Percentiles rank a stretch among this genome's conserved stretches.
Conservation (phyloP, 64 coral and sea anemone species). For the Actinia equina region DNA sequence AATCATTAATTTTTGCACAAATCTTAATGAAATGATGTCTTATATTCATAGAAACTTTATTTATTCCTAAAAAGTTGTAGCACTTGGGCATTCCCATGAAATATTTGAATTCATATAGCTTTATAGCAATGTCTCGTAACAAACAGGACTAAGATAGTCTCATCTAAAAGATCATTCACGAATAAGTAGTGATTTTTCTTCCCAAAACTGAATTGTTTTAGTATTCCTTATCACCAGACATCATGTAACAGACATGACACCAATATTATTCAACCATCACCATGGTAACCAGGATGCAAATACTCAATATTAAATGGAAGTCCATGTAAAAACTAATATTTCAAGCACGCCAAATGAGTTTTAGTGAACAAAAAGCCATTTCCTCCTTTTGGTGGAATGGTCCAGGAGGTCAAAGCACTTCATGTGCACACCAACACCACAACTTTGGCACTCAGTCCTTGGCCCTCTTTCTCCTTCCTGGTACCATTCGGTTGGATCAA, state of each 20-base stretch:
- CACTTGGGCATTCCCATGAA: not conserved
- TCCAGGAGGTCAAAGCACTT: conserved; percentile 43
- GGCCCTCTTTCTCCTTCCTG: conserved; percentile 34
- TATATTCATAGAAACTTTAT: not conserved
- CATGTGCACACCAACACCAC: conserved; percentile 51
- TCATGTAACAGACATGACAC: not conserved
- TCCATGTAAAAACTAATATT: conserved; percentile 1
- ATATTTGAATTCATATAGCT: not conserved
- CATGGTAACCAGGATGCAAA: not conserved
- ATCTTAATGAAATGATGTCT: not conserved
- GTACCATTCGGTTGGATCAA: conserved; percentile 28
- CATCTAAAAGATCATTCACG: not conserved
- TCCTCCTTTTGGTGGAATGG: conserved; percentile 45
- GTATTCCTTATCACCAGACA: not conserved
- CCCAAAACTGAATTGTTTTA: not conserved
- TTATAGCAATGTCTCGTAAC: not conserved
- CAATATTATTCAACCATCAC: not conserved
- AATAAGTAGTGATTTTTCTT: not conserved
- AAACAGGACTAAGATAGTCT: not conserved
- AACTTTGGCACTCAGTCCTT: conserved; percentile 25
- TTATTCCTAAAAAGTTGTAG: not conserved
- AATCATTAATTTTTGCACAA: not conserved
- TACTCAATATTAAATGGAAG: not conserved
- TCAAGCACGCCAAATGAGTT: not conserved
- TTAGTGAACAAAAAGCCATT: conserved; percentile 3